Percentiles rank a stretch among this genome's conserved stretches.
Evolutionary conservation across 2,888 invertebrate species (phyloP).

Genomic region (Sycophila texana): DNA sequence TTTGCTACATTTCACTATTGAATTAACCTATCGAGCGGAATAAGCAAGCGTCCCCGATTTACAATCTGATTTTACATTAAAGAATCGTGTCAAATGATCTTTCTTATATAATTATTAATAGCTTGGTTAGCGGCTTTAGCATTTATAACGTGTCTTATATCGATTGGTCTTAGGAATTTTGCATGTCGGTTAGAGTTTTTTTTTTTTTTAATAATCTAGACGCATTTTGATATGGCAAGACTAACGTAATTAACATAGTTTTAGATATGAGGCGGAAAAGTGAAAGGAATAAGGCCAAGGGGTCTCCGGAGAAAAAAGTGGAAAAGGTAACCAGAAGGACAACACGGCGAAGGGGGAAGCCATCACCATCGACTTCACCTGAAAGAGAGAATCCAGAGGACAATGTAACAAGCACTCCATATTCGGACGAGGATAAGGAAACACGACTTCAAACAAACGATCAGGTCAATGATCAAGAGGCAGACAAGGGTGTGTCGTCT

Average conservation of each 20-base stretch:
- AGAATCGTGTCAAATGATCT: background rate
- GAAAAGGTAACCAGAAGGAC: conserved; percentile 78
- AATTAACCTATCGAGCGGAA: conserved; percentile 51
- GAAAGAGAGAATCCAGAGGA: conserved; percentile 78
- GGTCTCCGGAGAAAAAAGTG: conserved; percentile 81
- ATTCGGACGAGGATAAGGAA: conserved; percentile 62
- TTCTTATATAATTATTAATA: conserved; percentile 43
- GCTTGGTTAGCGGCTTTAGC: background rate
- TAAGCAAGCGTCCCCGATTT: conserved; percentile 33
- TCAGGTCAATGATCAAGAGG: conserved; percentile 59
- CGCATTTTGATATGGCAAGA: background rate
- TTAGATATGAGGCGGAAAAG: conserved; percentile 85
- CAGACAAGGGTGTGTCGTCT: conserved; percentile 58
- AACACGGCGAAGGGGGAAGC: conserved; percentile 78
- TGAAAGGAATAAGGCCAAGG: conserved; percentile 82
- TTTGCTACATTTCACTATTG: conserved; percentile 37
- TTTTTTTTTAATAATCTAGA: too few species aligned
- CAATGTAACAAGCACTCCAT: conserved; percentile 57
- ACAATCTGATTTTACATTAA: conserved; percentile 18
- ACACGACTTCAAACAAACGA: conserved; percentile 56
- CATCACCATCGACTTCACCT: conserved; percentile 77
- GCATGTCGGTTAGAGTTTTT: too few species aligned
- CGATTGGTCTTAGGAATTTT: too few species aligned
- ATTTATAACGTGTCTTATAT: background rate
- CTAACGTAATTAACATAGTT: conserved; percentile 14